Base-by-base conservation (phyloP, 2,888 invertebrate species). In the Dryobotodes eremita region DNA sequence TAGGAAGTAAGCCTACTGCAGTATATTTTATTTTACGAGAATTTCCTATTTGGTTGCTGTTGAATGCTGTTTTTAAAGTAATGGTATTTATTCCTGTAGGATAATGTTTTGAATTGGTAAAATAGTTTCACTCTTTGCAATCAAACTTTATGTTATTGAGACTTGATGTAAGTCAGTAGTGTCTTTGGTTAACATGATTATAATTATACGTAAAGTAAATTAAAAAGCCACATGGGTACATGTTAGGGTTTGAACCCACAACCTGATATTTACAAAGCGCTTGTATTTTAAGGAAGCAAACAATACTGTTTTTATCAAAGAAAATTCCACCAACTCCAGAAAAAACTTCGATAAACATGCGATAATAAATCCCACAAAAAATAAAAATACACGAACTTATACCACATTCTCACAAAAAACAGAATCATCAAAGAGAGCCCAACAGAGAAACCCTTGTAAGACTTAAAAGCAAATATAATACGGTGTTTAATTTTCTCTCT, bases 381-480 rank as follows among this genome's bases (percentile, higher is more conserved):
- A 5, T 3, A 82, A 72, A 64, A 71, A 62, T 26, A 65, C 79
- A 64, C 55, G 59, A 84, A 64, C 46, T 48, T 62, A 73, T 55
- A 36, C 31, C 46, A 61, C 50, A 55, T 64, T 36, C 26, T 31
- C 23, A 53, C 50, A 72, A 77, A 75, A 69, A 65, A 71, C 42
- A 64, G 42, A 78, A 73, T 20, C 70, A 50, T 80, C 74, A 75
- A 78, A 82, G 71, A 36, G 59, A 59, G 2, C 8, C 23, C 23
- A 31, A 80, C 74, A 87, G 87, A 75, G 71, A 42, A 77, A 64
- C 46, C 42, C 31, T 53, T 46, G 61, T n/a, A 26, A 20, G 48
- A 71, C 70, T 80, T 79, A 78, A 86, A 83, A 86, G 82, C 76
- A 77, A 88, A 79, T 75, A 86, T 75, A 87, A 83, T 76, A 79